Conservation (phyloP, 2,888 invertebrate genomes). For the Callyntrura sp. region DNA sequence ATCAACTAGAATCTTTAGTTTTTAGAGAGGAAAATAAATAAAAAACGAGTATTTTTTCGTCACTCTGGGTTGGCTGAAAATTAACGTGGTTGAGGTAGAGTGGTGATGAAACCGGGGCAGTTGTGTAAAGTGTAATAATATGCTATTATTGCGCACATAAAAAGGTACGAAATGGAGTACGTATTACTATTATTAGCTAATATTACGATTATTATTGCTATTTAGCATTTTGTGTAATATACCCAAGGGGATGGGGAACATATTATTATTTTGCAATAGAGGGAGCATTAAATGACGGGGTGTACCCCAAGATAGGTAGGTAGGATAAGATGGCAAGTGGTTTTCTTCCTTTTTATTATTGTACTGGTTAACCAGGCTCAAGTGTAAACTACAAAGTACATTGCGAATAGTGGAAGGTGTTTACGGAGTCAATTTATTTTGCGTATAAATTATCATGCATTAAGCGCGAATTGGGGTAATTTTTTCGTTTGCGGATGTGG, state of each 20-base stretch:
- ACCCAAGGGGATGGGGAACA: not conserved
- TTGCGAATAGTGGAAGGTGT: too few relatives aligned
- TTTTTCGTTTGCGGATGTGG: too few relatives aligned
- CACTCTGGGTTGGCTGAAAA: not conserved
- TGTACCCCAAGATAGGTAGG: not conserved
- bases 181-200: conserved; percentile 38
- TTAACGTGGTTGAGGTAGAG: not conserved
- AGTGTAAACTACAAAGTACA: too few relatives aligned
- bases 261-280: not conserved
- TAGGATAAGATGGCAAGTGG: not conserved
- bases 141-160: conserved; percentile 47
- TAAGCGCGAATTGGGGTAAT: too few relatives aligned
- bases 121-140: not conserved
- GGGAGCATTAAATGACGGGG: not conserved
- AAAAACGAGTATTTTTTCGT: conserved; percentile 15
- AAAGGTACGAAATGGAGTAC: conserved; percentile 16
- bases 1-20: conserved; percentile 33
- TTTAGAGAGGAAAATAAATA: not conserved
- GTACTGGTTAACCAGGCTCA: not conserved
- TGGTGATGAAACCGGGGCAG: not conserved
- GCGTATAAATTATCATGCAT: too few relatives aligned
- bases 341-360: not conserved
- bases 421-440: too few relatives aligned
- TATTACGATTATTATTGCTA: conserved; percentile 1
- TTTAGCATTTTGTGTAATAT: conserved; percentile 2